These are phyloP conservation scores for Vimba vimba DNA, from an alignment of 2,113 vertebrate species.

Conservation along the genomic window DNA sequence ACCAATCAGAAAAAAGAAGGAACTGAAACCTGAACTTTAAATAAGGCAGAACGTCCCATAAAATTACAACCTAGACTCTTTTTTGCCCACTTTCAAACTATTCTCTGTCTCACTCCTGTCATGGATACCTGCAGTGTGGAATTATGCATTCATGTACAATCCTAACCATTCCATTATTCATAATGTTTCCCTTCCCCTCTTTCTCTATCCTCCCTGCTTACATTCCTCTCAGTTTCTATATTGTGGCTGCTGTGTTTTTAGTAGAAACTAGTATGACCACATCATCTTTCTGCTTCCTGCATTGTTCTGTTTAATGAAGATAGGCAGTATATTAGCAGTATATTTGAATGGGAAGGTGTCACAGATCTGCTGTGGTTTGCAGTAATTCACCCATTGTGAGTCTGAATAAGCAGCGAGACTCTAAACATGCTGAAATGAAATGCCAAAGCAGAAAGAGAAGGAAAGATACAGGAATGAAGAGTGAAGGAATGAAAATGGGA, in stretches of 20 bases:
- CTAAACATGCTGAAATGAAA: slow-evolving; percentile 16
- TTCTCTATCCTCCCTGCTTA: not conserved
- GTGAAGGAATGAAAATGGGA: not conserved
- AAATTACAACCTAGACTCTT: not conserved
- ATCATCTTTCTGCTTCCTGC: not conserved
- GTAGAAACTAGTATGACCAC: not conserved
- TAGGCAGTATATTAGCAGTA: not conserved
- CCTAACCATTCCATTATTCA: slow-evolving; percentile 32
- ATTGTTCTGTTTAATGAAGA: slow-evolving; percentile 29
- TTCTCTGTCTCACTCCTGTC: not conserved
- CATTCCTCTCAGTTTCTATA: not conserved
- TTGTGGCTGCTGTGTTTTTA: slow-evolving; percentile 8
- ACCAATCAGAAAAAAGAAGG: not conserved
- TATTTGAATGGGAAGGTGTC: slow-evolving; percentile 1
- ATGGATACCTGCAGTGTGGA: not conserved
- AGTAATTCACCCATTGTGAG: slow-evolving; percentile 33
- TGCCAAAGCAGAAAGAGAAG: not conserved
- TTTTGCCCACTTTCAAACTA: not conserved
- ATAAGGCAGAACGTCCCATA: not conserved
- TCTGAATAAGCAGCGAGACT: slow-evolving; percentile 35
- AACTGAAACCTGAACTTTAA: slow-evolving; percentile 28
- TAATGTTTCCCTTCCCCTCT: not conserved
- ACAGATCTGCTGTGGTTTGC: slow-evolving; percentile 22
- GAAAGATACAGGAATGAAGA: slow-evolving; percentile 26
- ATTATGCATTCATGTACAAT: not conserved